Evolutionary conservation across 2,888 invertebrate genomes (phyloP), one percentile per base, ranked within the genome.

Genomic region (Euplexia lucipara): DNA sequence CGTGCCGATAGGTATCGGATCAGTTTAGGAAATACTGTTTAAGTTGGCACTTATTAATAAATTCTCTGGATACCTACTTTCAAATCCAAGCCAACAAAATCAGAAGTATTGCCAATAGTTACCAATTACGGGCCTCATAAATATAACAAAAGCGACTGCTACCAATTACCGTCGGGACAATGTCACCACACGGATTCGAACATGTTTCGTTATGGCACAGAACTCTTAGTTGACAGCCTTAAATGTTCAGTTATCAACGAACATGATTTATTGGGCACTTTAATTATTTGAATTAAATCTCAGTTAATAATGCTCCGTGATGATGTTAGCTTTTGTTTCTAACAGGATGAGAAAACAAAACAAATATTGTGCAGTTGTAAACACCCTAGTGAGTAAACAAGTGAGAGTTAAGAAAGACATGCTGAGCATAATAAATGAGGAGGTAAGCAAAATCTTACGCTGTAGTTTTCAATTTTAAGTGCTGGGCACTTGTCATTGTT

Each of bases 111-210:
- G 53, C 41, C 71, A 70, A 75, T 39, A 62, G 54, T 39, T 45
- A 61, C 64, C 78, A 62, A 75, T 63, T 79, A 65, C 22, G 65
- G 59, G 6, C 34, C 60, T 66, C 53, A 75, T 75, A 69, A 74
- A 74, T 76, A 72, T 72, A 72, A 79, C 76, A 72, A 75, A 75
- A 76, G 72, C 52, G 57, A 66, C 66, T 76, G 77, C 66, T 59
- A 76, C 76, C 72, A 78, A 79, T 78, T 78, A 78, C 70, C 57
- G 66, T 58, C 35, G 16, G 18, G 44, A 67, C 76, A 79, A 78
- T 78, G 61, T 77, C 77, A 79, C 73, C 65, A 70, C 62, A 70
- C 78, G 66, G 64, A 65, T 60, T 70, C 53, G 49, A 66, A 59
- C 66, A 67, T 78, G 73, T 79, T 75, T 49, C 16, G 58, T 57